Evolutionary conservation across 2,797 vertebrate species (phyloP), one percentile per base, ranked within the genome.

Genomic region (Leucoraja ocellata): DNA sequence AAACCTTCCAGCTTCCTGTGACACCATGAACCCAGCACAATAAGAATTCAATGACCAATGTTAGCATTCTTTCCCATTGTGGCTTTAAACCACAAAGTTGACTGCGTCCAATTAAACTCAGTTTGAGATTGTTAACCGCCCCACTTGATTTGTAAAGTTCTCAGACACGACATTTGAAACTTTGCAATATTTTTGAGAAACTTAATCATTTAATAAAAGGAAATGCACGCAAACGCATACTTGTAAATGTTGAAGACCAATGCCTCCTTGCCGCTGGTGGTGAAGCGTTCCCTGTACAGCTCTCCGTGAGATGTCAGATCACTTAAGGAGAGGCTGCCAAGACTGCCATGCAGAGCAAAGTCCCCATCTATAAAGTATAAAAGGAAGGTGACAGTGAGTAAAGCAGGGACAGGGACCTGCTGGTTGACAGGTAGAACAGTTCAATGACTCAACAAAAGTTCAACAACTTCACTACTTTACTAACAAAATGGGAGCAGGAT

Each of bases 241-340:
- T 97, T 99, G 93, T 97, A 96, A 93, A 98, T 96, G 94, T 99
- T 97, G 95, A 99, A 99, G 94, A 98, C 97, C 2, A 99, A 97
- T 0, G 99, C 99, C 73, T 99, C 98, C 93, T 98, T 98, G 79
- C 99, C 99, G 23, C 97, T 96, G 0, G 99, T 99, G 86, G 98
- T 99, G 95, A 99, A 99, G n/a, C 99, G 98, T 84, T 99, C 98
- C 93, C 97, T 95, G 96, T 99, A 99, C 93, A 99, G 96, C 88
- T 99, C 98, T 28, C 99, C 99, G 0, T 99, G 98, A 14, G 97
- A 95, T 0, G 99, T 99, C 58, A 99, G 96, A 94, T 99, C 99
- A 94, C 98, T 99, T 86, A 99, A 95, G 71, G 98, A 99, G 94
- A 99, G 95, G 94, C 98, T 98, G 93, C 98, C 98, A 63, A 99